phyloP scores from a whole-genome alignment of 2,113 vertebrate species.

The Hirundichthys speculiger region DNA sequence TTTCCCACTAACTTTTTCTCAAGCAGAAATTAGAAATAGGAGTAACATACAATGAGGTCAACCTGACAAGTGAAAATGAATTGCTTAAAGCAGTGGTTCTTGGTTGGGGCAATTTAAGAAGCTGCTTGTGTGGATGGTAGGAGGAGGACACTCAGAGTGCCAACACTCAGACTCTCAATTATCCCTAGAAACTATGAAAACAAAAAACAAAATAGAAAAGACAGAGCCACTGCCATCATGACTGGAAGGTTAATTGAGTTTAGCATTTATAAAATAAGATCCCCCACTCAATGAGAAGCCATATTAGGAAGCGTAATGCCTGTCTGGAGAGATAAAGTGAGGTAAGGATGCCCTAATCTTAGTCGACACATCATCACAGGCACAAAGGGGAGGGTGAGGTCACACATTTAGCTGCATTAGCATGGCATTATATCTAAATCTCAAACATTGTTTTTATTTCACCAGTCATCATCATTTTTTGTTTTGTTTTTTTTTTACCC shows the following conservation, averaged over 20 bases:
- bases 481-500: too few relatives aligned
- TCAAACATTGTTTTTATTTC: background rate
- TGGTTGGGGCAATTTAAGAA: conserved; percentile 4
- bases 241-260: conserved; percentile 53
- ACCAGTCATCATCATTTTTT: too few relatives aligned
- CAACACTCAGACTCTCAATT: conserved; percentile 52
- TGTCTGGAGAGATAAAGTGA: conserved; percentile 56
- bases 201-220: conserved; percentile 54
- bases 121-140: conserved; percentile 7
- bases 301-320: conserved; percentile 59
- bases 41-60: too few relatives aligned
- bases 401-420: conserved; percentile 9
- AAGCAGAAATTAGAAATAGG: too few relatives aligned
- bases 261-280: conserved; percentile 60
- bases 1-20: too few relatives aligned
- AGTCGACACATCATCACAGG: conserved; percentile 25
- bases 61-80: too few relatives aligned
- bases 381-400: conserved; percentile 7
- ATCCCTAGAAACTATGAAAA: conserved; percentile 55
- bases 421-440: background rate
- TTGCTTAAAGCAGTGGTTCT: too few relatives aligned
- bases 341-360: conserved; percentile 38
- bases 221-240: conserved; percentile 37
- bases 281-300: conserved; percentile 17
- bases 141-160: too few relatives aligned